A percentile compares a stretch with the other conserved stretches of the same genome.
Conservation (phyloP, 2,888 invertebrate species). For the Ophonus ardosiacus region DNA sequence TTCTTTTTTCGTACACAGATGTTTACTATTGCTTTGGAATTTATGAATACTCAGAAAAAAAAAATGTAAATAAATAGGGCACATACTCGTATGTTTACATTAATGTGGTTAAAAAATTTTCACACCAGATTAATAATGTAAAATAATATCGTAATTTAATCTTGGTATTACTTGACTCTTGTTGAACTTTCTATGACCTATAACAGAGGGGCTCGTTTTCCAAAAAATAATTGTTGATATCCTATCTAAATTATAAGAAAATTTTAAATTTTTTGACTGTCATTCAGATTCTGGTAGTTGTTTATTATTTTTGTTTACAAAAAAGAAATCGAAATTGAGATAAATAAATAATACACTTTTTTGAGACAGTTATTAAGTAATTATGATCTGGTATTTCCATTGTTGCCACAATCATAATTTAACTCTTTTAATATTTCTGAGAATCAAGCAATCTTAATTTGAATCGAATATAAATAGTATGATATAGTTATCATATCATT, state of each 20-base stretch:
- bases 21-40: no score
- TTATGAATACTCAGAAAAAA: background rate
- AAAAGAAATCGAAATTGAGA: background rate
- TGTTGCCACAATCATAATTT: background rate
- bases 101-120: conserved; percentile 3
- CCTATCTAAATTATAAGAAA: conserved; percentile 18
- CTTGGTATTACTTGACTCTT: conserved; percentile 6
- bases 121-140: conserved; percentile 1
- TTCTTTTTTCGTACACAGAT: no score
- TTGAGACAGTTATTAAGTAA: background rate
- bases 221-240: conserved; percentile 7
- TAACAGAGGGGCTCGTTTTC: background rate
- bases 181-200: conserved; percentile 25
- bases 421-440: background rate
- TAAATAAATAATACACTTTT: background rate
- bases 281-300: conserved; percentile 12
- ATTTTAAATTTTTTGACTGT: background rate
- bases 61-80: conserved; percentile 12
- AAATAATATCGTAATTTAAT: conserved; percentile 11
- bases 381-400: background rate
- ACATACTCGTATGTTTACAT: background rate
- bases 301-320: conserved; percentile 12
- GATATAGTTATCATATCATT: no score
- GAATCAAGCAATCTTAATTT: background rate
- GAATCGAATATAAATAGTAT: background rate